A percentile compares a stretch with the other conserved stretches of the same genome.
These are phyloP conservation scores for Poecilia latipinna DNA, from an alignment of 2,113 vertebrate species.

Conservation along the genomic window DNA sequence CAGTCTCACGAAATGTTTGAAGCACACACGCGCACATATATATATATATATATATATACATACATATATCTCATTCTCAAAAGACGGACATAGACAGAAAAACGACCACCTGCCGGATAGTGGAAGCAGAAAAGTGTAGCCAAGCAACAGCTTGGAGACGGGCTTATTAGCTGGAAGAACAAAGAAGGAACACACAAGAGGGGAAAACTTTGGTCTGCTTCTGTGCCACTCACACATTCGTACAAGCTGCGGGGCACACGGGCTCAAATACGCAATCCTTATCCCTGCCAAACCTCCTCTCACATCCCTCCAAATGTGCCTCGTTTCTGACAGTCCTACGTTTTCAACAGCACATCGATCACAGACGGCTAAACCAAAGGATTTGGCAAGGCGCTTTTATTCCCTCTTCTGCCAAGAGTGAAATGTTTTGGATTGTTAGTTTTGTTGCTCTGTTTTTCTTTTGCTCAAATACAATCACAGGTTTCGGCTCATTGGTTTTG, in stretches of 20 bases:
- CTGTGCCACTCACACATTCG: slow-evolving; percentile 41
- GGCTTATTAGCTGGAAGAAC: slow-evolving; percentile 60
- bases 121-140: slow-evolving; percentile 67
- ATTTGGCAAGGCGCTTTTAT: slow-evolving; percentile 45
- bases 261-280: slow-evolving; percentile 26
- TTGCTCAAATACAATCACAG: slow-evolving; percentile 18
- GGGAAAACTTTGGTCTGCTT: slow-evolving; percentile 49
- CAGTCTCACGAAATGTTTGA: neutral
- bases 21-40: neutral
- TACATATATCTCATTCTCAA: neutral
- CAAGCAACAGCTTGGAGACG: slow-evolving; percentile 71
- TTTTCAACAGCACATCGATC: slow-evolving; percentile 59
- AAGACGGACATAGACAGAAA: slow-evolving; percentile 11
- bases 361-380: slow-evolving; percentile 41
- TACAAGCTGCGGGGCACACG: slow-evolving; percentile 34
- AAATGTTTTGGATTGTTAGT: slow-evolving; percentile 65
- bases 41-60: no score
- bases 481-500: slow-evolving; percentile 5
- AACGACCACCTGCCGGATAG: slow-evolving; percentile 55
- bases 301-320: slow-evolving; percentile 24
- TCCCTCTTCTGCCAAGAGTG: slow-evolving; percentile 44
- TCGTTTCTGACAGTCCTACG: slow-evolving; percentile 36
- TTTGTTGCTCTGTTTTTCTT: slow-evolving; percentile 42
- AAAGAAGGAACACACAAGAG: slow-evolving; percentile 43
- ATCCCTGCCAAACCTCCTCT: slow-evolving; percentile 14